These are phyloP conservation scores for Archivesica marissinica DNA, from an alignment of 1,140 invertebrate species.

Conservation along the genomic window DNA sequence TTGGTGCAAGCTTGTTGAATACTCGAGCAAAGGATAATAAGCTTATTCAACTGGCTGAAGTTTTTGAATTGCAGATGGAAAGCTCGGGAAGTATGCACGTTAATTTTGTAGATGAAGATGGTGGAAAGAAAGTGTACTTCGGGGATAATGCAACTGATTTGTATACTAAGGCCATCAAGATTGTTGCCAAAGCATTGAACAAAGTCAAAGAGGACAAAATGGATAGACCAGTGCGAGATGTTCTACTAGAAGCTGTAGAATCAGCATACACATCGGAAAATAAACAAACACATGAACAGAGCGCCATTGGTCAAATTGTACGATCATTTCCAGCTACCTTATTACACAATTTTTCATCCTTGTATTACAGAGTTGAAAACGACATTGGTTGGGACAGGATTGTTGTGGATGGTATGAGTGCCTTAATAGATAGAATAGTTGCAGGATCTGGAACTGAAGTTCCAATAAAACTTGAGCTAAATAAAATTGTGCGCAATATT, in stretches of 20 bases:
- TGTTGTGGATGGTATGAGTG: conserved; percentile 71
- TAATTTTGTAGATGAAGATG: conserved; percentile 39
- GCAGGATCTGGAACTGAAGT: conserved; percentile 65
- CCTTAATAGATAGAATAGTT: conserved; percentile 65
- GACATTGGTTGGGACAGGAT: conserved; percentile 71
- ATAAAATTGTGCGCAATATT: conserved; percentile 72
- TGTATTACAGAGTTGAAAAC: conserved; percentile 63
- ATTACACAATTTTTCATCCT: conserved; percentile 65
- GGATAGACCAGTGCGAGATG: conserved; percentile 24
- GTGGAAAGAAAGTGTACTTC: not conserved
- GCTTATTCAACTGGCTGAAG: conserved; percentile 65
- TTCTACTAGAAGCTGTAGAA: conserved; percentile 9
- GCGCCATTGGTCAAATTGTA: not conserved
- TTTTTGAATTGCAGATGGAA: conserved; percentile 67
- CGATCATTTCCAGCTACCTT: conserved; percentile 29
- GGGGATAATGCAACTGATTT: conserved; percentile 40
- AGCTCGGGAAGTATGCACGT: conserved; percentile 60
- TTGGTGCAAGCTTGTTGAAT: conserved; percentile 66
- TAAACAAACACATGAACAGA: not conserved
- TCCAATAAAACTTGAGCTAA: conserved; percentile 69
- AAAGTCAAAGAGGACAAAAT: not conserved
- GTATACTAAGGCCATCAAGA: conserved; percentile 34
- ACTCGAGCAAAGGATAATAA: conserved; percentile 62
- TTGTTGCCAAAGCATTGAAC: conserved; percentile 27
- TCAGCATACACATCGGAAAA: not conserved